These are phyloP conservation scores for Meriones psammophilus DNA, from an alignment of 2,797 vertebrate species.

Conservation along the genomic window DNA sequence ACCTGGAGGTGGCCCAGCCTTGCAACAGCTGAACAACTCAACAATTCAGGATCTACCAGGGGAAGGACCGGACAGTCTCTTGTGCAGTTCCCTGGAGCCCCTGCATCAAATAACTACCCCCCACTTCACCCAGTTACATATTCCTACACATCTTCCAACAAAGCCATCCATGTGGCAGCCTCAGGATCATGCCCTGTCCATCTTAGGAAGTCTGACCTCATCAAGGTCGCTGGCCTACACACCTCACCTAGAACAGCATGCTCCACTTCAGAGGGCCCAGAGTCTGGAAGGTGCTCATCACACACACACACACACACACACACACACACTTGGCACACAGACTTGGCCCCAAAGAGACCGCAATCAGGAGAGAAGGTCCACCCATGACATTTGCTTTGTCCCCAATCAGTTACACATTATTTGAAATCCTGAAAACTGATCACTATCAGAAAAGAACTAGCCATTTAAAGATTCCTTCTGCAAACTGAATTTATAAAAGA, in stretches of 20 bases:
- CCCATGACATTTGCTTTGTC: neutral
- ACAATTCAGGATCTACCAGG: neutral
- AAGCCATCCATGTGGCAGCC: neutral
- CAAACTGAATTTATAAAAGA: neutral
- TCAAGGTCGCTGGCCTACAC: slow-evolving; percentile 55
- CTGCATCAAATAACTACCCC: neutral
- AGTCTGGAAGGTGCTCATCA: accelerated
- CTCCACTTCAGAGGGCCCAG: accelerated
- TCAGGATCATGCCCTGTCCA: neutral
- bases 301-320: accelerated
- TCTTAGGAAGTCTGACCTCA: slow-evolving; percentile 20
- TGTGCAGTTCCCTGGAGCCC: accelerated
- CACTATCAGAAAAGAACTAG: neutral
- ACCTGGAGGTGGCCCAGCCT: neutral
- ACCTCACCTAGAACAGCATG: neutral
- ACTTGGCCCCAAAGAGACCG: neutral
- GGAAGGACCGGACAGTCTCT: neutral
- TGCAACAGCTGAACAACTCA: accelerated
- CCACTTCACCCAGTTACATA: accelerated
- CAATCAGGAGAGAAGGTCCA: neutral
- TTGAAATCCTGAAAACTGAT: neutral
- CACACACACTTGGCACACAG: accelerated
- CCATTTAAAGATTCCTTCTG: neutral
- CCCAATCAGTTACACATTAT: neutral
- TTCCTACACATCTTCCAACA: neutral